Evolutionary conservation across 2,797 vertebrate species (phyloP), one percentile per base, ranked within the genome.

Genomic region (Capromys pilorides): DNA sequence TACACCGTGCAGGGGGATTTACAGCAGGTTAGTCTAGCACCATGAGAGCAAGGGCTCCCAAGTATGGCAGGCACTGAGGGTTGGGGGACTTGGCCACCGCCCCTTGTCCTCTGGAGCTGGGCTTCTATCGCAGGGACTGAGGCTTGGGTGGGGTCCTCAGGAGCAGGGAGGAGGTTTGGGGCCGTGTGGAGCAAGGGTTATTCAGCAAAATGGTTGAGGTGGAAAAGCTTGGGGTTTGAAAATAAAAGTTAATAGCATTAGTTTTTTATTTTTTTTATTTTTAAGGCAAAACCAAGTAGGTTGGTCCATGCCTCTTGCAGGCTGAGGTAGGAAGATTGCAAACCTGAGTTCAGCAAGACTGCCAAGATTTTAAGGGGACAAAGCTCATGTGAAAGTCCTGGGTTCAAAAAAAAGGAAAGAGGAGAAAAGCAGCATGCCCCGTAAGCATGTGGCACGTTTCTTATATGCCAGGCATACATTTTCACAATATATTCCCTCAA

Each of bases 1-100:
- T 1, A 2, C 16, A 3, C 0, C 1, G 66, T 22, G 3, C 0
- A 51, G 24, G 39, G 62, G 36, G 8, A 0, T 36, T 2, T 28
- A 26, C 28, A 59, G 28, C 61, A 79, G 93, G 45, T 19, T 51
- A 7, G 12, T 28, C 5, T 0, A 39, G 64, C 57, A 45, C 24
- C 5, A 11, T 16, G 28, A 61, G 10, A n/a, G n/a, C 49, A 9
- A 33, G 45, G 59, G 49, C 67, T 18, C 9, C n/a, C 26, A n/a
- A 61, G 73, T 45, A 2, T 51, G 7, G 83, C 36, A n/a, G 84
- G 45, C 39, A 57, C 31, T 4, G 33, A 21, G 12, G 80, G 28
- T 59, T 18, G 0, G 31, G 8, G 81, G 39, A 28, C 73, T 26
- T 11, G 11, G 73, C 12, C 73, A 2, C 19, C 10, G 69, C 7